These are phyloP conservation scores for Ramazzottius varieornatus DNA, from an alignment of 2,888 invertebrate species.

Conservation along the genomic window DNA sequence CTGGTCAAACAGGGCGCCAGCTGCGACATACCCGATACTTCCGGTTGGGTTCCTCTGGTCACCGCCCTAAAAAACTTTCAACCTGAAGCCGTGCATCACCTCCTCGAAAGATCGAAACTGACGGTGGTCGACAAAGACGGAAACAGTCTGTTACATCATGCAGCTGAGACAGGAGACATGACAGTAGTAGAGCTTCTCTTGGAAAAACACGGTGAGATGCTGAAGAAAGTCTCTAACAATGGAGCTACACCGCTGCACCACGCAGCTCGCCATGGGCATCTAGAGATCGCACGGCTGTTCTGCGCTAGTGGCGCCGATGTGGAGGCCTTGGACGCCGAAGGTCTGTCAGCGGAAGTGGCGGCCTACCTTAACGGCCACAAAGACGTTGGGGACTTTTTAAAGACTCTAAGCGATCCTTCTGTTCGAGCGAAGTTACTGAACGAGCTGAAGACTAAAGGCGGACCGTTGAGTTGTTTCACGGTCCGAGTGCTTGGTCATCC, in stretches of 20 bases:
- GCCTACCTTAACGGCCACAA: conserved; percentile 45
- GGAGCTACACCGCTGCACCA: conserved; percentile 33
- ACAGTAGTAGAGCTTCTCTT: conserved; percentile 11
- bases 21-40: not conserved
- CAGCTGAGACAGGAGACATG: not conserved
- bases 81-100: not conserved
- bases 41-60: not conserved
- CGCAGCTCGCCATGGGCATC: conserved; percentile 41
- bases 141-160: not conserved
- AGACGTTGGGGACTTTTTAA: conserved; percentile 38
- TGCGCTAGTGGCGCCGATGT: conserved; percentile 43
- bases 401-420: conserved; percentile 30
- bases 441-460: conserved; percentile 11
- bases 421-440: not conserved
- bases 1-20: not conserved
- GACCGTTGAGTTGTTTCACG: conserved; percentile 30
- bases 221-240: not conserved
- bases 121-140: not conserved
- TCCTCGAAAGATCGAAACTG: not conserved
- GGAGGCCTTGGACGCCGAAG: conserved; percentile 28
- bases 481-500: conserved; percentile 42
- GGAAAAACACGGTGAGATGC: not conserved
- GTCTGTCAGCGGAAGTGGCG: conserved; percentile 44
- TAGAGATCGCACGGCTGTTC: conserved; percentile 39
- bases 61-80: not conserved